phyloP scores from a whole-genome alignment of 37 sponge, comb jelly and placozoan genomes.

The Mnemiopsis leidyi region DNA sequence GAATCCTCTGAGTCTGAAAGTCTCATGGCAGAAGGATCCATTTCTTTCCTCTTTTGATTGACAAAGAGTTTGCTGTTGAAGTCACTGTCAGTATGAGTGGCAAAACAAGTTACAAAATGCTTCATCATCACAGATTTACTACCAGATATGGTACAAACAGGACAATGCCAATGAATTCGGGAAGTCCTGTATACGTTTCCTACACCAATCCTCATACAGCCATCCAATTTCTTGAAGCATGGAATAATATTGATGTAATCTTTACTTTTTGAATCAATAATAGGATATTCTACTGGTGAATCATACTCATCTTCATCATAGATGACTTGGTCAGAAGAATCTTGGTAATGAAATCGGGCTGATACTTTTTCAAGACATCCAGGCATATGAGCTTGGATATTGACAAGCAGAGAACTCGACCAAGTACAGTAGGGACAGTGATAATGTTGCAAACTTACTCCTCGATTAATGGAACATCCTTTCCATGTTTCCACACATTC shows the following conservation, averaged over 20 bases:
- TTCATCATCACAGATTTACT: slow-evolving; percentile 35
- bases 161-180: slow-evolving; percentile 61
- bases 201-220: not conserved
- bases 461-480: slow-evolving; percentile 31
- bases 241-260: slow-evolving; percentile 49
- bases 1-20: slow-evolving; percentile 27
- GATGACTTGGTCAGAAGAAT: not conserved
- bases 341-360: not conserved
- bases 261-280: not conserved
- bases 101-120: not conserved
- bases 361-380: slow-evolving; percentile 60
- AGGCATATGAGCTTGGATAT: slow-evolving; percentile 49
- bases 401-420: slow-evolving; percentile 53
- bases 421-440: slow-evolving; percentile 59
- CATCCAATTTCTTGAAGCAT: not conserved
- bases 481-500: slow-evolving; percentile 44
- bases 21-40: slow-evolving; percentile 57
- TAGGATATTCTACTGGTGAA: slow-evolving; percentile 17
- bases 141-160: slow-evolving; percentile 46
- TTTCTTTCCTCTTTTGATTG: slow-evolving; percentile 39
- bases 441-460: slow-evolving; percentile 19
- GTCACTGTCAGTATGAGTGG: not conserved
- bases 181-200: not conserved
- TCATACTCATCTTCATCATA: slow-evolving; percentile 31
- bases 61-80: not conserved